Evolutionary conservation across 2,888 invertebrate species (phyloP), one percentile per base, ranked within the genome.

Genomic region (Napeogenes inachia): DNA sequence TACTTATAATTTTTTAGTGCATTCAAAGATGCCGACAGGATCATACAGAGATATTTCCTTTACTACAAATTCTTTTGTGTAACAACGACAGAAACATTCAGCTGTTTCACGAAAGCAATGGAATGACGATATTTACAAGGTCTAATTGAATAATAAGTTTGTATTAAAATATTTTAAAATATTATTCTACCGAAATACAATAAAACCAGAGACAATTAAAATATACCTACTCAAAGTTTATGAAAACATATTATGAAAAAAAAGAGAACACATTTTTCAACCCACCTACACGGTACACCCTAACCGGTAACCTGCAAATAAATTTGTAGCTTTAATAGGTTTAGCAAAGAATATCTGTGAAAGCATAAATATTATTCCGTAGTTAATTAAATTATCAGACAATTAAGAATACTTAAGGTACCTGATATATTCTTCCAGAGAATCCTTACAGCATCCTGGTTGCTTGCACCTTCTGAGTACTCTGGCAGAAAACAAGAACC

Each of bases 101-200:
- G 46, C 61, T 82, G 42, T 89, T 89, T 68, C 53, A 85, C 4
- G 72, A 83, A 38, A 72, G 74, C 57, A 75, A 82, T 38, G 90
- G 90, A n/a, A 68, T 79, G 46, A 55, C 69, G 2, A 72, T 89
- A 45, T 88, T 90, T 69, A 76, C 75, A 8, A 85, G 84, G 90
- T 87, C 47, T 55, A 70, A 38, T 38, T 38, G 38, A 38, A 3
- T 38, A 3, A 38, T 8, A 38, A 6, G 1, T 38, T 38, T 38
- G 1, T 6, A 38, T 6, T 38, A 38, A 4, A 38, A 38, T 21
- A 21, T 0, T 21, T 21, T 21, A 21, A 1, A 21, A 21, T 21
- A 21, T 21, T 21, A 1, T 21, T 21, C 21, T 21, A 21, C 21
- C 21, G 21, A 21, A 1, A 21, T 21, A 21, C 21, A 21, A 21